Base-by-base conservation (phyloP, 2,797 vertebrate genomes). In the Micrastur ruficollis region DNA sequence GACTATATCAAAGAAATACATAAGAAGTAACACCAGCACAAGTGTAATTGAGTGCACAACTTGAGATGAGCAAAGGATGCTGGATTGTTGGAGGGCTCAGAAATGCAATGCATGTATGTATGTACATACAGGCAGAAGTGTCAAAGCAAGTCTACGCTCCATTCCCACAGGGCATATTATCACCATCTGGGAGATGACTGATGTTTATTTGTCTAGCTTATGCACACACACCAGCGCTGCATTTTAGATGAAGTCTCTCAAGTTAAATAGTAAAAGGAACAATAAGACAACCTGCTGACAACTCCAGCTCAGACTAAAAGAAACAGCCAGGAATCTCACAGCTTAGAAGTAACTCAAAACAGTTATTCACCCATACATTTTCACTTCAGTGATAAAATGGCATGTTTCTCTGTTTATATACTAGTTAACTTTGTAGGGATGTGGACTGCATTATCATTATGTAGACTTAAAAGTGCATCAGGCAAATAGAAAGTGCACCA, bases 221-320 rank as follows among this genome's bases (percentile, higher is more conserved):
- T 72, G 72, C 89, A 83, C 66, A 94, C 67, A 93, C 75, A 94
- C 74, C 36, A 61, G 74, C 5, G 3, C 84, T 55, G 90, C 42
- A 27, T 93, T 94, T 86, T 66, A 65, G 84, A 95, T 59, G 50
- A 92, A 91, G 79, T 29, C 72, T 92, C 92, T 91, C 86, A 91
- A 94, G 79, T 88, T 42, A 94, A 83, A 88, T 25, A 75, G 92
- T 52, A 89, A 94, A 95, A 94, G 31, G 81, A 96, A 91, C 94
- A 95, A 88, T 89, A 78, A 90, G 94, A 95, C 88, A 94, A 97
- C 86, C 92, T 96, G 96, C 92, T 96, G 96, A 97, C 94, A 96
- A 91, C 42, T 93, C 46, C 90, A 94, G 74, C 84, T 90, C 92
- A 88, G 84, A 87, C 86, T 78, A 68, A 83, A 92, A 93, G 86